Percentiles rank a stretch among this genome's conserved stretches.
phyloP scores from a whole-genome alignment of 2,113 vertebrate species.

The Pontoporia blainvillei region DNA sequence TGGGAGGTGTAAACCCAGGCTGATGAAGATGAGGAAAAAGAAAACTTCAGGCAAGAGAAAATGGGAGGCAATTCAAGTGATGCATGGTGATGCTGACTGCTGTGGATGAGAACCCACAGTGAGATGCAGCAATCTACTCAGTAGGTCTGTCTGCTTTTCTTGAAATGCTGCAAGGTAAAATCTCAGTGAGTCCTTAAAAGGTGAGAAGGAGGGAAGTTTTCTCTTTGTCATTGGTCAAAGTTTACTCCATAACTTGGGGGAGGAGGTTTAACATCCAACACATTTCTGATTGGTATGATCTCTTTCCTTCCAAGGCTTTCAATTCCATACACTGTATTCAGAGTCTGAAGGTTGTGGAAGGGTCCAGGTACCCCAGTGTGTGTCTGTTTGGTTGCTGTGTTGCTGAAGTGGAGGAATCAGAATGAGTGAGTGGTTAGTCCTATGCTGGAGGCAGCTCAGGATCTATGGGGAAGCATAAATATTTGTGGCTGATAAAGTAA shows the following conservation, averaged over 20 bases:
- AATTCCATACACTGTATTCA: background rate
- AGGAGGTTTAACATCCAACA: background rate
- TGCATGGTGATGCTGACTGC: no score
- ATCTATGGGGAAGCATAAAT: background rate
- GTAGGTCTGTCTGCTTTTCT: background rate
- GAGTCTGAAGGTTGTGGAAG: background rate
- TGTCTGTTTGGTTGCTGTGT: background rate
- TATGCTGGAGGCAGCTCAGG: background rate
- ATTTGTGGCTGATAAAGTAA: background rate
- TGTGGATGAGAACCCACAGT: background rate
- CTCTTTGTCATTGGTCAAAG: background rate
- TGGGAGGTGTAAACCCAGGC: background rate
- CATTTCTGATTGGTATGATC: background rate
- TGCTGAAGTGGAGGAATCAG: background rate
- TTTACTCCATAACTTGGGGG: background rate
- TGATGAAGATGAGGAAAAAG: background rate
- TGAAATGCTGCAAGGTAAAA: background rate
- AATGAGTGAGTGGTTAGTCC: background rate
- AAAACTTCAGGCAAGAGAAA: background rate
- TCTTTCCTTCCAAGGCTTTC: background rate
- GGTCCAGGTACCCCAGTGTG: rapidly evolving
- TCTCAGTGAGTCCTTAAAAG: background rate
- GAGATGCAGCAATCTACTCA: background rate
- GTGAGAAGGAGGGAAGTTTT: background rate
- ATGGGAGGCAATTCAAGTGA: no score